Evolutionary conservation across 2,797 vertebrate genomes (phyloP).

Genomic region (Okamejei kenojei): DNA sequence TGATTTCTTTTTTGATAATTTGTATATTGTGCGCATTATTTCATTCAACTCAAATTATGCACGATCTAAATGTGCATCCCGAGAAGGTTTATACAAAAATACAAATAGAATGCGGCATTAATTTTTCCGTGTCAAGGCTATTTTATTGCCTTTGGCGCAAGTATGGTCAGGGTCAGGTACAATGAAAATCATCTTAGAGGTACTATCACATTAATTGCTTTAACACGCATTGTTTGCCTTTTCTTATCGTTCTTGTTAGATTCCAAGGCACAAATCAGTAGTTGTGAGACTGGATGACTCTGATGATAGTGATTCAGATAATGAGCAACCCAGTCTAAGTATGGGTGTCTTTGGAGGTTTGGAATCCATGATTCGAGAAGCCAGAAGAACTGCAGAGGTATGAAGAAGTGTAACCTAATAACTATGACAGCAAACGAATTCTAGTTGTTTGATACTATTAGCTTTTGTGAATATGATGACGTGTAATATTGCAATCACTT

Average conservation of each 20-base stretch:
- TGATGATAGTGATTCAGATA: slow-evolving; percentile 88
- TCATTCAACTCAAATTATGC: not conserved
- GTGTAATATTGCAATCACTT: not conserved
- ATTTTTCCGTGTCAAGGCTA: too few species aligned
- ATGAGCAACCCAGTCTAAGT: slow-evolving; percentile 64
- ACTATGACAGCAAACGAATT: not conserved
- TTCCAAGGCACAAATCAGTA: slow-evolving; percentile 89
- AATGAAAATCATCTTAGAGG: too few species aligned
- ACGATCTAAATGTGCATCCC: not conserved
- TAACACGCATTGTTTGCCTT: too few species aligned
- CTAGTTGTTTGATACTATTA: not conserved
- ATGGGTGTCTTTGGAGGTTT: slow-evolving; percentile 78
- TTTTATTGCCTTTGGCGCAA: too few species aligned
- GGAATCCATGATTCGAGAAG: slow-evolving; percentile 98
- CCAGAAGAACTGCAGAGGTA: slow-evolving; percentile 87
- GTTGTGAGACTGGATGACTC: slow-evolving; percentile 87
- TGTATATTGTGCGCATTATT: not conserved
- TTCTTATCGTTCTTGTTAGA: slow-evolving; percentile 53
- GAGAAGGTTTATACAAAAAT: too few species aligned
- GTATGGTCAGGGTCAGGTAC: too few species aligned
- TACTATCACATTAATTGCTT: not conserved
- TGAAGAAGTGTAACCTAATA: not conserved
- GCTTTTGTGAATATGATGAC: not conserved
- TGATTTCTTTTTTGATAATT: not conserved
- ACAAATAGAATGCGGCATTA: not conserved